phyloP scores from a whole-genome alignment of 2,888 invertebrate genomes.

The Dusona sp. region DNA sequence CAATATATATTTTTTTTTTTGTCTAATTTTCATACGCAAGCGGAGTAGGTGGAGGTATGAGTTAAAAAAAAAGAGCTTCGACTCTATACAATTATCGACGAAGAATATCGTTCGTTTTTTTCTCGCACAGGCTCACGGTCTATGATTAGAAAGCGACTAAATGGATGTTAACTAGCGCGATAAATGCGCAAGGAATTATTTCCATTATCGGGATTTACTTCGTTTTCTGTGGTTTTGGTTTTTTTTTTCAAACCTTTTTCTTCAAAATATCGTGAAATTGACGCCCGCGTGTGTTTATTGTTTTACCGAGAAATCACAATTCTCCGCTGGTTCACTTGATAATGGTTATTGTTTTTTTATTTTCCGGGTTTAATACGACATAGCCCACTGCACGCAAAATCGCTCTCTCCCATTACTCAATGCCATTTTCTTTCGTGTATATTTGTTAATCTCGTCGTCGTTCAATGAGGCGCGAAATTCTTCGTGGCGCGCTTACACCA shows the following conservation, averaged over 20 bases:
- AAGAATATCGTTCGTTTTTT: neutral
- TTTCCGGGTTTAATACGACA: constrained; percentile 21
- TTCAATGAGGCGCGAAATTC: constrained; percentile 65
- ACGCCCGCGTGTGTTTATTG: constrained; percentile 23
- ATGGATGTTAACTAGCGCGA: constrained; percentile 17
- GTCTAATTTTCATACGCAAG: neutral
- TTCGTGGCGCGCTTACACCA: neutral
- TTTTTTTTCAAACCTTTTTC: constrained; percentile 13
- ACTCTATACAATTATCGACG: constrained; percentile 7
- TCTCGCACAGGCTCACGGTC: constrained; percentile 12
- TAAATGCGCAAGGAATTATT: constrained; percentile 19
- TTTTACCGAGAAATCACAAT: constrained; percentile 49
- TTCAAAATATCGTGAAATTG: constrained; percentile 14
- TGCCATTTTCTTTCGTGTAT: constrained; percentile 33
- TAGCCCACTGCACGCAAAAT: constrained; percentile 32
- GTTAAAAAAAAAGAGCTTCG: neutral
- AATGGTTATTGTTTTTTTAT: constrained; percentile 27
- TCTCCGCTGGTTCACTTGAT: neutral
- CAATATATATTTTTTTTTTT: constrained; percentile 32
- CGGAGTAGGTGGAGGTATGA: neutral
- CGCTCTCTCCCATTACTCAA: constrained; percentile 50
- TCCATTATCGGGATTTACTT: constrained; percentile 1
- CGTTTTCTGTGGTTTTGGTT: neutral
- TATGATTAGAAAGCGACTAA: constrained; percentile 20
- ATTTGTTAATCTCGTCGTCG: constrained; percentile 28